phyloP scores from a whole-genome alignment of 2,797 vertebrate species.

The Hirundo rustica region DNA sequence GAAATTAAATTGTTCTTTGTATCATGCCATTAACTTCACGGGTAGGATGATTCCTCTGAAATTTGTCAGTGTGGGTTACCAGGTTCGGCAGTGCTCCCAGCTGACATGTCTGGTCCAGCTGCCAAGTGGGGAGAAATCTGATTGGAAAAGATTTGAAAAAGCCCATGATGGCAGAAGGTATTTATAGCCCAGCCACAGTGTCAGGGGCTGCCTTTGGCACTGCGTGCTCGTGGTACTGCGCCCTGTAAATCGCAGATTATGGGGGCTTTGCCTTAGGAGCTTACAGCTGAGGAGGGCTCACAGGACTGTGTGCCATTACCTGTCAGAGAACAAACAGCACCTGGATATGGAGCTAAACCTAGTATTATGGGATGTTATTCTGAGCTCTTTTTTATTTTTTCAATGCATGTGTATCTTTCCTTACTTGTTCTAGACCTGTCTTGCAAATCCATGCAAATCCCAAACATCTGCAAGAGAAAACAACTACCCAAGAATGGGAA shows the following conservation, averaged over 20 bases:
- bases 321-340: background rate
- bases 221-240: accelerated
- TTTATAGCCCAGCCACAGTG: background rate
- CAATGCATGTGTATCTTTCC: background rate
- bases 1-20: background rate
- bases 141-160: background rate
- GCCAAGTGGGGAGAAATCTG: background rate
- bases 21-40: background rate
- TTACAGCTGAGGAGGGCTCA: background rate
- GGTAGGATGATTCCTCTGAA: background rate
- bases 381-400: background rate
- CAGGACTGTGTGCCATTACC: background rate
- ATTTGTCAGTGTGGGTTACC: background rate
- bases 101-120: background rate
- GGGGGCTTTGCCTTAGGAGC: background rate
- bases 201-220: background rate
- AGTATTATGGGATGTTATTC: background rate
- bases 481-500: background rate
- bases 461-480: background rate
- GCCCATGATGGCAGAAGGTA: background rate
- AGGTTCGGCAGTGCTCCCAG: background rate
- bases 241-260: background rate
- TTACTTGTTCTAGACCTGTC: background rate
- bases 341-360: background rate
- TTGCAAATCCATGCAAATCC: background rate